Evolutionary conservation across 2,888 invertebrate genomes (phyloP), one percentile per base, ranked within the genome.

Genomic region (Cordylochernes scorpioides): DNA sequence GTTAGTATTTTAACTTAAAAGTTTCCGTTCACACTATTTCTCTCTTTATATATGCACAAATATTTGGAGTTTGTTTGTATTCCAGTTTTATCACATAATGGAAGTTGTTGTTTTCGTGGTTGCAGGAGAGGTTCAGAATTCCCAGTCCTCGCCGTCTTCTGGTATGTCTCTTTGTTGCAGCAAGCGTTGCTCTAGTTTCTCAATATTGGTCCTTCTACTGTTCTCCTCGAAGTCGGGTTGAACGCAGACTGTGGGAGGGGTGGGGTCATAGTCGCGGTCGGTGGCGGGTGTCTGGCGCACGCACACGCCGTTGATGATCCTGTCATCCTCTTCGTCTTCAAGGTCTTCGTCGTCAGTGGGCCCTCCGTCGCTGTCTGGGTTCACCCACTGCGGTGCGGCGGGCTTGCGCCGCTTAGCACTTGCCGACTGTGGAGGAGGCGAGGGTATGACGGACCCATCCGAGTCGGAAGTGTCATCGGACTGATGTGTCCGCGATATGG

Each of bases 381-480:
- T 86, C 4, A 88, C 82, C 82, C 88, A 86, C 55, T 91, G 86
- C 2, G 91, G 88, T 27, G 86, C 82, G 2, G 82, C 84, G 2
- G 86, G 82, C 59, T 91, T 91, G 46, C 88, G 64, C 39, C 82
- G 59, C 7, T 41, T 39, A 26, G 37, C 39, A 5, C 37, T 33
- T 6, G 31, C 24, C 7, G 12, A 22, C n/a, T 17, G 15, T 16
- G 32, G 16, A 24, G 33, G 32, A 8, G 29, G 30, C 3, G 41
- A 38, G 12, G 35, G 37, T 7, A 31, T 32, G 9, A 27, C 13
- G 12, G 27, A 18, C 8, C 14, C 12, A 16, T 31, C 17, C 18
- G 10, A n/a, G 30, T 15, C 9, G 8, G 17, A 28, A 10, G 14
- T 10, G 9, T 16, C 28, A 10, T 17, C 13, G 21, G 28, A 12